Percentiles rank a stretch among this genome's conserved stretches.
Conservation (phyloP, 2,888 invertebrate genomes). For the Meghimatium bilineatum region DNA sequence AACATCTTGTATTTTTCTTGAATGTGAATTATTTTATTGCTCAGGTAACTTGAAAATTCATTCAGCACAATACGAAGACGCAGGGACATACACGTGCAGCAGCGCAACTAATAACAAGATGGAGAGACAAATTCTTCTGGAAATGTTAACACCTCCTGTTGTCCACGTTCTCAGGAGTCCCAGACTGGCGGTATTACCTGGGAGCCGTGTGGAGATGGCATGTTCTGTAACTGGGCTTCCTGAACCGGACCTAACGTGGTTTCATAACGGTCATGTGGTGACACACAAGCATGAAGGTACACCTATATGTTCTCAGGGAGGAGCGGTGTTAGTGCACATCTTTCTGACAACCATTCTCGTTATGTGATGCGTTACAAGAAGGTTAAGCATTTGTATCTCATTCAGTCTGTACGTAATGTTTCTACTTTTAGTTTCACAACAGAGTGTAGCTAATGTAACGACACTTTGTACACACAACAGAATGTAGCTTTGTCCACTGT, state of each 20-base stretch:
- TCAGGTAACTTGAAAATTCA: constrained; percentile 43
- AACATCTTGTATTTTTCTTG: no score
- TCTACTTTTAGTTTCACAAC: no score
- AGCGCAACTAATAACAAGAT: neutral
- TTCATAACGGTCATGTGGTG: constrained; percentile 44
- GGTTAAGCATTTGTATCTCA: no score
- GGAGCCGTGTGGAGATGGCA: constrained; percentile 30
- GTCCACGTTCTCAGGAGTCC: constrained; percentile 8
- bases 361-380: no score
- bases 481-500: no score
- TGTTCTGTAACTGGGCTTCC: constrained; percentile 40
- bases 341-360: no score
- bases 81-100: constrained; percentile 47
- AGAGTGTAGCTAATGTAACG: no score
- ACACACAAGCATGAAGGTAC: neutral
- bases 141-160: constrained; percentile 35
- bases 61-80: constrained; percentile 13
- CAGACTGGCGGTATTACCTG: neutral
- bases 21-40: no score
- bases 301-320: neutral
- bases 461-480: no score
- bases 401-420: no score
- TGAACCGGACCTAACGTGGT: constrained; percentile 41
- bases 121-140: constrained; percentile 33
- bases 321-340: no score